A percentile compares a stretch with the other conserved stretches of the same genome.
Evolutionary conservation across 2,797 vertebrate genomes (phyloP).

Genomic region (Chloroceryle amazona): DNA sequence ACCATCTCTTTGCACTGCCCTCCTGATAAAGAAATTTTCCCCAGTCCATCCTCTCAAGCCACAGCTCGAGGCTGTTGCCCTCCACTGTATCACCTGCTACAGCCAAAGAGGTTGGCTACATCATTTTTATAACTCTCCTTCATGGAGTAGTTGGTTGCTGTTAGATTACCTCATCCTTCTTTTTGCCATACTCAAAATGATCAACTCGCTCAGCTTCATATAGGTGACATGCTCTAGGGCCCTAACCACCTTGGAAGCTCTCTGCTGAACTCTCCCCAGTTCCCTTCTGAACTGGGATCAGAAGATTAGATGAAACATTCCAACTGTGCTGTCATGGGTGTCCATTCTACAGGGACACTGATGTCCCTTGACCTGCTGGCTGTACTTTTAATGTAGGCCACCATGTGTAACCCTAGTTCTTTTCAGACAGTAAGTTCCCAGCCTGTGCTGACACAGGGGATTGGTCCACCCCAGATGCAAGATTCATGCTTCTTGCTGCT

Average conservation of each 20-base stretch:
- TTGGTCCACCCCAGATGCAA: not conserved
- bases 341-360: not conserved
- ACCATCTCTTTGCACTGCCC: not conserved
- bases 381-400: not conserved
- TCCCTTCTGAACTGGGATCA: not conserved
- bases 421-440: not conserved
- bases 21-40: not conserved
- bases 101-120: not conserved
- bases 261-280: not conserved
- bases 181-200: not conserved
- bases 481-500: not conserved
- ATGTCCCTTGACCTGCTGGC: not conserved
- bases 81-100: not conserved
- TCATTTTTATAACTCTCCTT: not conserved
- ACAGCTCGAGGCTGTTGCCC: not conserved
- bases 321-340: not conserved
- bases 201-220: not conserved
- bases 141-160: not conserved
- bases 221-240: rapidly evolving
- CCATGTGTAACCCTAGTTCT: not conserved
- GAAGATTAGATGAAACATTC: not conserved
- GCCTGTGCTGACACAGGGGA: not conserved
- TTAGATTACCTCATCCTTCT: not conserved
- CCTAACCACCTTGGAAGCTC: not conserved
- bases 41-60: not conserved